Conservation (phyloP, 2,888 invertebrate genomes). For the Eristalis arbustorum region DNA sequence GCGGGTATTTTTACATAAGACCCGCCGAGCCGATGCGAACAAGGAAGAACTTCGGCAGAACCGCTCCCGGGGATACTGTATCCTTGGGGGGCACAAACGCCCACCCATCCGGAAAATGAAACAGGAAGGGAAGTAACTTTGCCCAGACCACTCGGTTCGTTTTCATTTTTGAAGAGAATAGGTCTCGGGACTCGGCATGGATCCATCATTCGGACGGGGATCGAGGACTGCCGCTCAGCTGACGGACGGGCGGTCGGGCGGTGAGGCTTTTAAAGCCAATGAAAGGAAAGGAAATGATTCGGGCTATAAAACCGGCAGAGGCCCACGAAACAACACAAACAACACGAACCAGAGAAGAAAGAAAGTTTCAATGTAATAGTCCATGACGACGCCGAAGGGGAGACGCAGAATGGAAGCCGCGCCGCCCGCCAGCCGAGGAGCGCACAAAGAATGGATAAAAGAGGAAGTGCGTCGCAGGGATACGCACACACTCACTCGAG, state of each 20-base stretch:
- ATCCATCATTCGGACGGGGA: conserved; percentile 31
- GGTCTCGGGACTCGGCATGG: conserved; percentile 10
- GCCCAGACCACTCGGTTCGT: conserved; percentile 33
- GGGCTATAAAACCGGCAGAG: conserved; percentile 54
- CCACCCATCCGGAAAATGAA: conserved; percentile 55
- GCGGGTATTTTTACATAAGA: conserved; percentile 43
- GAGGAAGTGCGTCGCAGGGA: conserved; percentile 45
- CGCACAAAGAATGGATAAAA: conserved; percentile 42
- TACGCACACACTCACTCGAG: conserved; percentile 24
- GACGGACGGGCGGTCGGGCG: background rate
- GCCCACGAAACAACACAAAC: conserved; percentile 13
- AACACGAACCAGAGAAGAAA: conserved; percentile 34
- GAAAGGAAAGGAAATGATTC: conserved; percentile 64
- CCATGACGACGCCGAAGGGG: conserved; percentile 51
- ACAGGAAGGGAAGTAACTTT: conserved; percentile 22
- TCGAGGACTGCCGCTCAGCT: background rate
- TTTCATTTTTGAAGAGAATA: conserved; percentile 16
- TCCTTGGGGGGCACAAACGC: conserved; percentile 18
- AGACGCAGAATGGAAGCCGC: background rate
- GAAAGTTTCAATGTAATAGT: conserved; percentile 63
- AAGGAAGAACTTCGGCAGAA: conserved; percentile 22
- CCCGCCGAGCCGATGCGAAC: background rate
- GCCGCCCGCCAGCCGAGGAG: background rate
- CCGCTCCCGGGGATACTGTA: conserved; percentile 41
- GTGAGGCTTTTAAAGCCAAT: conserved; percentile 58